Percentiles rank a stretch among this genome's conserved stretches.
phyloP scores from a whole-genome alignment of 2,797 vertebrate genomes.

The Enteromius paludinosus region DNA sequence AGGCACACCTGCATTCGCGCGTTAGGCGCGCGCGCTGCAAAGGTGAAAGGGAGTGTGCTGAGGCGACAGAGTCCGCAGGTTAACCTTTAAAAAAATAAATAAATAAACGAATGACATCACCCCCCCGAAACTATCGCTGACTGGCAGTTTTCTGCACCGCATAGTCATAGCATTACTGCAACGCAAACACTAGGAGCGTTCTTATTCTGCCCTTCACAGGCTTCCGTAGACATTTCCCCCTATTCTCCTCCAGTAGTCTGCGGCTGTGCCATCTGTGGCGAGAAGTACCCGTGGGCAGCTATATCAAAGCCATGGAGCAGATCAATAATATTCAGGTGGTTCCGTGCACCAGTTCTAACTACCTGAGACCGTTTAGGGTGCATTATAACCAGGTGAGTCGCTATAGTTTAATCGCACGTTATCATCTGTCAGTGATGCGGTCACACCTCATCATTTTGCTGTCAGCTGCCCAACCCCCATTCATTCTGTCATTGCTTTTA shows the following conservation, averaged over 20 bases:
- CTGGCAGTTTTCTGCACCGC: not conserved
- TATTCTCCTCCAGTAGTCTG: slow-evolving; percentile 52
- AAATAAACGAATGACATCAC: not conserved
- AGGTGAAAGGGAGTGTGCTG: not conserved
- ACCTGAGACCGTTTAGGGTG: slow-evolving; percentile 84
- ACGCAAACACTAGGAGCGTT: slow-evolving; percentile 1
- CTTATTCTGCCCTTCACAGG: slow-evolving; percentile 58
- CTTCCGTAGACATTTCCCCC: slow-evolving; percentile 63
- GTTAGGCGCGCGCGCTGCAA: slow-evolving; percentile 4
- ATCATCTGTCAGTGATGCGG: slow-evolving; percentile 48
- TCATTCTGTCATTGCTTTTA: slow-evolving; percentile 61
- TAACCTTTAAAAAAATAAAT: not conserved
- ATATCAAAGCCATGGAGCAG: slow-evolving; percentile 79
- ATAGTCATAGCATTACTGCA: not conserved
- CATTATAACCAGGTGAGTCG: slow-evolving; percentile 82
- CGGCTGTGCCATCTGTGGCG: slow-evolving; percentile 63
- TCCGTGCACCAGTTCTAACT: slow-evolving; percentile 84
- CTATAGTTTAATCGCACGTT: slow-evolving; percentile 47
- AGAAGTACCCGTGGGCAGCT: slow-evolving; percentile 67
- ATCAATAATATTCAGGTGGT: slow-evolving; percentile 82
- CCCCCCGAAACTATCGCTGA: not conserved
- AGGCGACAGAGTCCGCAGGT: not conserved
- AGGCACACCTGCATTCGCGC: slow-evolving; percentile 13
- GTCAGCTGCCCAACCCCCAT: slow-evolving; percentile 74
- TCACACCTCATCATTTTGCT: slow-evolving; percentile 46